These are phyloP conservation scores for Pedetes capensis DNA, from an alignment of 2,113 vertebrate genomes.

Conservation along the genomic window DNA sequence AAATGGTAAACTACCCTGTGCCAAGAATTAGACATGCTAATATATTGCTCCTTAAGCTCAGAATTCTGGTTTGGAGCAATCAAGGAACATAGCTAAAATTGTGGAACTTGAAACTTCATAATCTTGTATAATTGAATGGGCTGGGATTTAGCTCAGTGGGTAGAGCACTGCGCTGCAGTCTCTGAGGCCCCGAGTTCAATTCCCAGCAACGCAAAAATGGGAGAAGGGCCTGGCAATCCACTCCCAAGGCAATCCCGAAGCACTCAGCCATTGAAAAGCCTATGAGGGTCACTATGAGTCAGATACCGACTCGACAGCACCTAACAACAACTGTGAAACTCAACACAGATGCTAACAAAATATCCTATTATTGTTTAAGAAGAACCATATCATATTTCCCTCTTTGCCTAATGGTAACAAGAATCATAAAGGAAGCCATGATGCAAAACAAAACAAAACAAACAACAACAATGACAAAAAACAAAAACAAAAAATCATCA, in stretches of 20 bases:
- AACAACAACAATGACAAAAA: not conserved
- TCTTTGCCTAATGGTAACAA: not conserved
- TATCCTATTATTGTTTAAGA: not conserved
- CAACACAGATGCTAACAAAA: not conserved
- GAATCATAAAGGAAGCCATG: not conserved
- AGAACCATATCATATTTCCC: not conserved
- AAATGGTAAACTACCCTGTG: not conserved
- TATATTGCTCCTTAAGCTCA: not conserved
- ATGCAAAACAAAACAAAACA: not conserved
- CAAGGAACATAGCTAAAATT: not conserved
- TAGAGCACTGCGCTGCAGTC: too few species aligned
- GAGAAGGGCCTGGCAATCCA: too few species aligned
- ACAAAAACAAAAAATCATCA: not conserved
- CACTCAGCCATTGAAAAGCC: too few species aligned
- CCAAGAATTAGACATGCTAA: not conserved
- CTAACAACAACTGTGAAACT: not conserved
- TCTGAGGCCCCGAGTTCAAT: too few species aligned
- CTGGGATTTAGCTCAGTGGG: too few species aligned
- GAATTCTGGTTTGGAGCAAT: not conserved
- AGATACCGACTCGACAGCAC: too few species aligned
- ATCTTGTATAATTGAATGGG: not conserved
- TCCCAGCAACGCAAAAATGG: too few species aligned
- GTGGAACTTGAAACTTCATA: not conserved
- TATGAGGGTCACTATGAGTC: too few species aligned
- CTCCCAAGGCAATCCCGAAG: too few species aligned